These are phyloP conservation scores for Aromia moschata DNA, from an alignment of 2,888 invertebrate species.

Conservation along the genomic window DNA sequence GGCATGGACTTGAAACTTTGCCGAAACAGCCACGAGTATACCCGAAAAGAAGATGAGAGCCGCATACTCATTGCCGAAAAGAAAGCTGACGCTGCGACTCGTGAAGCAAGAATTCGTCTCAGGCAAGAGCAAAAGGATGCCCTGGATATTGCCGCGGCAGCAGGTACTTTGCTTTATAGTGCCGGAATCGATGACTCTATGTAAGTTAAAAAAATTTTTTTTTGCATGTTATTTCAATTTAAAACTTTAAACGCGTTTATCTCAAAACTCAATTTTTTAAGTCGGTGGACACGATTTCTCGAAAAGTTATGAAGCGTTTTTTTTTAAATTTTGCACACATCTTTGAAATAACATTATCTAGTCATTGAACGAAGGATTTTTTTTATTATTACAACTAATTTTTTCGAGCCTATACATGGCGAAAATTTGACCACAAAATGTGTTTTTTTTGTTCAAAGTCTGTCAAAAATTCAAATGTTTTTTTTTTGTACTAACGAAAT, in stretches of 20 bases:
- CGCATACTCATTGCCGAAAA: conserved; percentile 1
- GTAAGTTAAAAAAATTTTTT: neutral
- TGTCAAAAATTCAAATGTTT: neutral
- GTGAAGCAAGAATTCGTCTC: conserved; percentile 40
- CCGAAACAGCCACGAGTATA: conserved; percentile 29
- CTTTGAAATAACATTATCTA: neutral
- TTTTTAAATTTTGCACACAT: neutral
- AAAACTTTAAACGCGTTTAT: conserved; percentile 5
- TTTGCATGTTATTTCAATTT: neutral
- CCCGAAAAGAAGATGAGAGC: neutral
- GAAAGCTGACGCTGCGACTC: conserved; percentile 24
- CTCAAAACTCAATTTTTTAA: conserved; percentile 9
- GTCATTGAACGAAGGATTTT: neutral
- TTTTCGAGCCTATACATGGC: neutral
- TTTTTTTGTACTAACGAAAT: no score
- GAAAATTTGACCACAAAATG: neutral
- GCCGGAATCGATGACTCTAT: conserved; percentile 34
- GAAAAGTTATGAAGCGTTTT: neutral
- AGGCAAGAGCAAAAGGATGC: conserved; percentile 45
- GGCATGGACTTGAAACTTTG: conserved; percentile 43
- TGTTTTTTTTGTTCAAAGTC: neutral
- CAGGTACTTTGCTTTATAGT: conserved; percentile 41
- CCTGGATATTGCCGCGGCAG: conserved; percentile 39
- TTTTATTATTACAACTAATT: neutral
- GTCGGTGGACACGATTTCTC: conserved; percentile 1